Evolutionary conservation across 2,888 invertebrate genomes (phyloP).

Genomic region (Nomada flava): DNA sequence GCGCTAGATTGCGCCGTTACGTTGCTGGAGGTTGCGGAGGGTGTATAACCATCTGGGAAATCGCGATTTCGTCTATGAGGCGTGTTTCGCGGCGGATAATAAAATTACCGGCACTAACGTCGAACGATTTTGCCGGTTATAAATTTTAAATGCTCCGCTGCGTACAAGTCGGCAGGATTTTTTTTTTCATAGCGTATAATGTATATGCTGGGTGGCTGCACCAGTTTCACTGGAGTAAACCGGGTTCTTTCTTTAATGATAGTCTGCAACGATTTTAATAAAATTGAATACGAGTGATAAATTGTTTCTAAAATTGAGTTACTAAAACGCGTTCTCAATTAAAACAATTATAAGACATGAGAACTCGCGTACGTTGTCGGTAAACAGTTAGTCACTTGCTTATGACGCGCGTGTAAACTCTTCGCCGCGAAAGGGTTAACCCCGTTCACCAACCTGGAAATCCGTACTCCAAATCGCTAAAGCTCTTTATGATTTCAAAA

Average conservation of each 20-base stretch:
- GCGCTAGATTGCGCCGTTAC: constrained; percentile 16
- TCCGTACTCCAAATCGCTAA: constrained; percentile 33
- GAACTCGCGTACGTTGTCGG: too few relatives aligned
- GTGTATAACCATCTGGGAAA: background rate
- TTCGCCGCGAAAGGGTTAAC: background rate
- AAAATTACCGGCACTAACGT: background rate
- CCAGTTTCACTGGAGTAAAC: too few relatives aligned
- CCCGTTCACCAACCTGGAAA: constrained; percentile 27
- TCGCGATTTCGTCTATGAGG: background rate
- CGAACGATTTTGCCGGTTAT: too few relatives aligned
- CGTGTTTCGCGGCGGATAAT: background rate
- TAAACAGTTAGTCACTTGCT: too few relatives aligned
- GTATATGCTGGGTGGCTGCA: too few relatives aligned
- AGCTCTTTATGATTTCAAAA: constrained; percentile 58
- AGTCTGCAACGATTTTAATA: too few relatives aligned
- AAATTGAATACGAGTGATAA: too few relatives aligned
- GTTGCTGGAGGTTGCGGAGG: background rate
- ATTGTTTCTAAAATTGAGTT: too few relatives aligned
- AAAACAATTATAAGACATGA: background rate
- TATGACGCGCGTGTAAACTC: background rate
- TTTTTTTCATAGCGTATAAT: too few relatives aligned
- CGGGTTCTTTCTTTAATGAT: too few relatives aligned
- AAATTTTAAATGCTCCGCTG: too few relatives aligned
- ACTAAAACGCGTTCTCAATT: too few relatives aligned
- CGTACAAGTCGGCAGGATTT: background rate